Evolutionary conservation across 2,888 invertebrate genomes (phyloP).

Genomic region (Drosophila austrosaltans): DNA sequence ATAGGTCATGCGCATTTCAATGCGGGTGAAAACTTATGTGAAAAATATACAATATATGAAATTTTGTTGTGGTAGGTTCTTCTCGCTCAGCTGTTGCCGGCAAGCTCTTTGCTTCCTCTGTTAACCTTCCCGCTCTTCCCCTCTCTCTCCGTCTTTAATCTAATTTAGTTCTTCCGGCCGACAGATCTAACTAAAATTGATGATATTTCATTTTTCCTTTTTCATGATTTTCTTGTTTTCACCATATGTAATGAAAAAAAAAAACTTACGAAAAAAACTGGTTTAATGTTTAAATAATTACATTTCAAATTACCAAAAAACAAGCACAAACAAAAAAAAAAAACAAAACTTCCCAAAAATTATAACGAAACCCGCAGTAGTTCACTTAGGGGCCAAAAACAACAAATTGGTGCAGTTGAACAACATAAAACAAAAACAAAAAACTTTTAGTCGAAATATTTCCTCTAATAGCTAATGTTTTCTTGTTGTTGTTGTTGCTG

Average conservation of each 20-base stretch:
- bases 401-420: slow-evolving; percentile 33
- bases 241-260: slow-evolving; percentile 27
- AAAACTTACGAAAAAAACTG: slow-evolving; percentile 40
- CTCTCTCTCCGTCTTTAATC: background rate
- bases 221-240: slow-evolving; percentile 68
- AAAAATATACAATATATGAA: slow-evolving; percentile 31
- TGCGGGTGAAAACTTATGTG: slow-evolving; percentile 21
- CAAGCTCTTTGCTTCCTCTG: background rate
- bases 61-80: slow-evolving; percentile 69
- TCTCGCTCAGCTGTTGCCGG: slow-evolving; percentile 29
- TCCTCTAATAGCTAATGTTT: slow-evolving; percentile 33
- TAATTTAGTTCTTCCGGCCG: slow-evolving; percentile 38
- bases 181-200: slow-evolving; percentile 56
- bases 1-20: slow-evolving; percentile 72
- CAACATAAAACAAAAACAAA: slow-evolving; percentile 27
- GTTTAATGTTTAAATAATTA: slow-evolving; percentile 79
- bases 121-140: background rate
- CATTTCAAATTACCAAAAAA: slow-evolving; percentile 50
- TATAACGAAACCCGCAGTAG: slow-evolving; percentile 52
- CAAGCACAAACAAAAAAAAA: too few relatives aligned
- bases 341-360: slow-evolving; percentile 35
- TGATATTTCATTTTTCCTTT: slow-evolving; percentile 67
- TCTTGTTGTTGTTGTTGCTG: slow-evolving; percentile 26
- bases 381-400: slow-evolving; percentile 28
- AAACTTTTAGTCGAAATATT: slow-evolving; percentile 44